Percentiles rank a stretch among this genome's conserved stretches.
phyloP scores from a whole-genome alignment of 2,797 vertebrate species.

The Centroberyx gerrardi region DNA sequence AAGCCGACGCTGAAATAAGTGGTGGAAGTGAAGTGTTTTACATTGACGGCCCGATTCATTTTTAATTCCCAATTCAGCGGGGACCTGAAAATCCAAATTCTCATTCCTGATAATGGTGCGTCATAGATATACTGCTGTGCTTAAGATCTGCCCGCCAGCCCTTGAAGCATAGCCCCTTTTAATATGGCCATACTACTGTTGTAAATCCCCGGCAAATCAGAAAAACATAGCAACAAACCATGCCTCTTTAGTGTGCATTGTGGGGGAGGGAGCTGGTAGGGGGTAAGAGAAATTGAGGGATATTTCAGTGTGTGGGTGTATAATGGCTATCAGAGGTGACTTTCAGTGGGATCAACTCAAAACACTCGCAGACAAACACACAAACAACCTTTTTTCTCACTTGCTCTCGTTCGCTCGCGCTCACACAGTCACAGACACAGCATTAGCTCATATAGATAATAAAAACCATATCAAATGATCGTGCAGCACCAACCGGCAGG shows the following conservation, averaged over 20 bases:
- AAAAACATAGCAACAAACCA: slow-evolving; percentile 66
- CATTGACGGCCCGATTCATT: slow-evolving; percentile 47
- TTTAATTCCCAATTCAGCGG: slow-evolving; percentile 44
- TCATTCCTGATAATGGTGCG: slow-evolving; percentile 18
- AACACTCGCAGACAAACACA: slow-evolving; percentile 70
- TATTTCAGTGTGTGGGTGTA: slow-evolving; percentile 78
- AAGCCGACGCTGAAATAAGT: slow-evolving; percentile 1
- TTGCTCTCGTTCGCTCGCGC: background rate
- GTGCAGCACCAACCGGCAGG: slow-evolving; percentile 47
- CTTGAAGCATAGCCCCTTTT: slow-evolving; percentile 65
- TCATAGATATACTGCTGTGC: slow-evolving; percentile 65
- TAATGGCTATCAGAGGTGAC: slow-evolving; percentile 84
- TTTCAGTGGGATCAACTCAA: slow-evolving; percentile 81
- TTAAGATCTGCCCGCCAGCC: slow-evolving; percentile 60
- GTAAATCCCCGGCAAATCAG: slow-evolving; percentile 75
- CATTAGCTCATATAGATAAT: slow-evolving; percentile 67
- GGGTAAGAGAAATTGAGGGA: slow-evolving; percentile 79
- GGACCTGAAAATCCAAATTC: slow-evolving; percentile 29
- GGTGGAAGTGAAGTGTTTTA: slow-evolving; percentile 15
- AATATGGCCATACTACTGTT: slow-evolving; percentile 54
- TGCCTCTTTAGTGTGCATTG: slow-evolving; percentile 69
- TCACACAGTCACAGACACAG: slow-evolving; percentile 57
- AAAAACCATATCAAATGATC: slow-evolving; percentile 60
- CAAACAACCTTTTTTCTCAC: slow-evolving; percentile 63
- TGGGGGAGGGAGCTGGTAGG: slow-evolving; percentile 77